These are phyloP conservation scores for Anniella stebbinsi DNA, from an alignment of 2,797 vertebrate genomes.

Conservation along the genomic window DNA sequence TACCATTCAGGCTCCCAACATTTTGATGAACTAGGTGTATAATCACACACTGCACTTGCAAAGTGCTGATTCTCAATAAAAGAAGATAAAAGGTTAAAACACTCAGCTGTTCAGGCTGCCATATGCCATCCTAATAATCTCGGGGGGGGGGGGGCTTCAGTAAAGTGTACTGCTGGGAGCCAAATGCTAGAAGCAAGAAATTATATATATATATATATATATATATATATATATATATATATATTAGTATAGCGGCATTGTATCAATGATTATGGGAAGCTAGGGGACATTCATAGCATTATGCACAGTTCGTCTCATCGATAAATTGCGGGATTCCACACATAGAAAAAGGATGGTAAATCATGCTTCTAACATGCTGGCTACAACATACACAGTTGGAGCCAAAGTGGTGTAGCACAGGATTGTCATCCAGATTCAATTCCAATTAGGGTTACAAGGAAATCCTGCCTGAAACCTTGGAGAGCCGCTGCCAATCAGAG, in stretches of 20 bases:
- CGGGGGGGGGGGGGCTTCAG: not conserved
- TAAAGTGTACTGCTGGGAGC: not conserved
- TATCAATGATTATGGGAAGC: not conserved
- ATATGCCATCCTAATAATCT: slow-evolving; percentile 1
- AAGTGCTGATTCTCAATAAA: not conserved
- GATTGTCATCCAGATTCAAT: too few species aligned
- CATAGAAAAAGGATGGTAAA: not conserved
- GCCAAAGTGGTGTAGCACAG: too few species aligned
- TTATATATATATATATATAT: not conserved
- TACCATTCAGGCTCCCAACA: not conserved
- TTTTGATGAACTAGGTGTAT: not conserved
- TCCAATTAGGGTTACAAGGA: too few species aligned
- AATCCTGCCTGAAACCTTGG: too few species aligned
- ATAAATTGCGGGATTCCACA: not conserved
- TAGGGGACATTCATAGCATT: not conserved
- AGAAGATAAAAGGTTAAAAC: not conserved
- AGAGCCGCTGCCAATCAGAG: too few species aligned
- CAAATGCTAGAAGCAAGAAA: not conserved
- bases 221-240: not conserved
- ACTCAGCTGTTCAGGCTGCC: not conserved
- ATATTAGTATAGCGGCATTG: not conserved
- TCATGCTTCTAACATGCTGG: not conserved
- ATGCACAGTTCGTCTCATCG: not conserved
- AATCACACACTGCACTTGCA: not conserved
- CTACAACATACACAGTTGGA: too few species aligned